Evolutionary conservation across 2,113 vertebrate species (phyloP).

Genomic region (Dasypus novemcinctus): DNA sequence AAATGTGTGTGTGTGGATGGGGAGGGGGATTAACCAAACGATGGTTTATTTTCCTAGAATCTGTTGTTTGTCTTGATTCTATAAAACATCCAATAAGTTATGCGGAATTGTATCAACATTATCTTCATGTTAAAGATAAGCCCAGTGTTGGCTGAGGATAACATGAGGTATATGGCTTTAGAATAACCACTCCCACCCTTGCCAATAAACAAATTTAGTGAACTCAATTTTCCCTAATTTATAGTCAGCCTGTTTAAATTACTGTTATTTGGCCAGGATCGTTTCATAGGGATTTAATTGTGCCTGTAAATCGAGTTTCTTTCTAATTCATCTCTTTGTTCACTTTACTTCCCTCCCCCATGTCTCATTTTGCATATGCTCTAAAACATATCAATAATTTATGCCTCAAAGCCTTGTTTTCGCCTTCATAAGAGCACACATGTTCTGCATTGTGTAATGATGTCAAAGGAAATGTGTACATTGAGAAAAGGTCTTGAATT

Average conservation of each 20-base stretch:
- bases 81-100: neutral
- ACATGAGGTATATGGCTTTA: neutral
- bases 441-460: constrained; percentile 57
- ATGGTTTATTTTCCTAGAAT: neutral
- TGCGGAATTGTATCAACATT: neutral
- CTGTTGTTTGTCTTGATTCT: neutral
- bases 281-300: constrained; percentile 68
- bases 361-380: constrained; percentile 56
- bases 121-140: constrained; percentile 12
- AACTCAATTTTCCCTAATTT: constrained; percentile 65
- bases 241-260: constrained; percentile 67
- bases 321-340: constrained; percentile 56
- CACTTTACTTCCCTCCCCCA: constrained; percentile 42
- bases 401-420: constrained; percentile 42
- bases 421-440: constrained; percentile 37
- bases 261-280: constrained; percentile 51
- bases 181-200: neutral
- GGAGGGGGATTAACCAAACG: neutral
- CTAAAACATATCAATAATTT: constrained; percentile 65
- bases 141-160: neutral
- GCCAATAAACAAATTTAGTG: constrained; percentile 53
- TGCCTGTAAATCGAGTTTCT: constrained; percentile 57
- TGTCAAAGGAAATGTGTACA: constrained; percentile 52
- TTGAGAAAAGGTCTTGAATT: constrained; percentile 59
- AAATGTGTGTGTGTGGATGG: neutral